Evolutionary conservation across 2,797 vertebrate genomes (phyloP).

Genomic region (Premnoplex brunnescens): DNA sequence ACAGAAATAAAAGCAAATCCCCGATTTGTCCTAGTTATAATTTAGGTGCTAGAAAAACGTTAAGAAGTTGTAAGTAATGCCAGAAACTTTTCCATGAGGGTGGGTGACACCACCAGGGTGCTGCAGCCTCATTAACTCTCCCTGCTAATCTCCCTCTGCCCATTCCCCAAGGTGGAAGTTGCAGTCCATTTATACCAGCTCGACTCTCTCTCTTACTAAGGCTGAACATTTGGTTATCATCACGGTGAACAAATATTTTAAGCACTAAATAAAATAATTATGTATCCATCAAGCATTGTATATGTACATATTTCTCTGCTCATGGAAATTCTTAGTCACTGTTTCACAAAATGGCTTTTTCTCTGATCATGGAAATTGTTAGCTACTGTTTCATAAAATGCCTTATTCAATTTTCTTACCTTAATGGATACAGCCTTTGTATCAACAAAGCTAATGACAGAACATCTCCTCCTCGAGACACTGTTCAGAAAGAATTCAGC

Average conservation of each 20-base stretch:
- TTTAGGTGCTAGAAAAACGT: not conserved
- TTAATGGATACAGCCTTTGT: not conserved
- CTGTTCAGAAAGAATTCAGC: not conserved
- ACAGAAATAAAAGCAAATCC: not conserved
- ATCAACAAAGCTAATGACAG: not conserved
- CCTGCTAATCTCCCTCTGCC: not conserved
- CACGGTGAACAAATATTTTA: not conserved
- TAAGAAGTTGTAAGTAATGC: not conserved
- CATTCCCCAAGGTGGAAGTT: rapidly evolving
- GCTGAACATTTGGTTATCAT: not conserved
- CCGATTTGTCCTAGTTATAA: not conserved
- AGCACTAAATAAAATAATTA: not conserved
- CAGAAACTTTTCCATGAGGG: not conserved
- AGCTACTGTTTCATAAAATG: not conserved
- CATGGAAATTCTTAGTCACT: not conserved
- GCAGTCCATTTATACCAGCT: not conserved
- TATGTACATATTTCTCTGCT: not conserved
- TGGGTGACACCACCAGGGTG: not conserved
- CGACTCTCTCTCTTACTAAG: not conserved
- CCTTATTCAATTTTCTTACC: not conserved
- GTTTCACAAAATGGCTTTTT: not conserved
- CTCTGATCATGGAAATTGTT: not conserved
- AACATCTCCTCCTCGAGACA: not conserved
- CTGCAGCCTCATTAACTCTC: not conserved
- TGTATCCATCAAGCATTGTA: not conserved